Conservation (phyloP, 2,113 vertebrate genomes). For the Siniperca knerii region DNA sequence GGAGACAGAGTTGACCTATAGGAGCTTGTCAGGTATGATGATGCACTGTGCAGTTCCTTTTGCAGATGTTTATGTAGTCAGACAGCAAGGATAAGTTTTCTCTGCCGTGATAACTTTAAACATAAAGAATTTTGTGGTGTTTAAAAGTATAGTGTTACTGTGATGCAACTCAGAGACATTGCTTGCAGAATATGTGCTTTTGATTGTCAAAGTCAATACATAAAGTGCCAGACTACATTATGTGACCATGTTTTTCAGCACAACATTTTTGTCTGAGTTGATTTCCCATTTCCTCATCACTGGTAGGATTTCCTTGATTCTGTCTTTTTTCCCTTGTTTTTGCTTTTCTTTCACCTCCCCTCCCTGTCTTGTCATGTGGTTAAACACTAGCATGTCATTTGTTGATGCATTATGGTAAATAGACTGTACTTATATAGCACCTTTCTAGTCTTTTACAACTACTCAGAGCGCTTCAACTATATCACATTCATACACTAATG, state of each 20-base stretch:
- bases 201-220: background rate
- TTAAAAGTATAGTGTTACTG: background rate
- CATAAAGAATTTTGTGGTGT: background rate
- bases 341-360: background rate
- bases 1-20: background rate
- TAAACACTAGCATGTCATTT: conserved; percentile 12
- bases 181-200: background rate
- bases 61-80: background rate
- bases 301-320: background rate
- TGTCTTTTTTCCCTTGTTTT: background rate
- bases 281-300: background rate
- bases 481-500: too few relatives aligned
- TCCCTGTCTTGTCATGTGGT: background rate
- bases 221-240: background rate
- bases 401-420: too few relatives aligned
- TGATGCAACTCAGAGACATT: background rate
- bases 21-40: background rate
- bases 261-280: background rate
- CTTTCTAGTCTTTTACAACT: too few relatives aligned
- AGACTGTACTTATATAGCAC: too few relatives aligned
- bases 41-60: background rate
- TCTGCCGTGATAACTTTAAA: background rate
- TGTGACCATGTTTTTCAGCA: background rate
- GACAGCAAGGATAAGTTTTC: background rate
- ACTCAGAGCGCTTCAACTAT: too few relatives aligned